A percentile compares a stretch with the other conserved stretches of the same genome.
These are phyloP conservation scores for Nemurella pictetii DNA, from an alignment of 2,888 invertebrate species.

Conservation along the genomic window DNA sequence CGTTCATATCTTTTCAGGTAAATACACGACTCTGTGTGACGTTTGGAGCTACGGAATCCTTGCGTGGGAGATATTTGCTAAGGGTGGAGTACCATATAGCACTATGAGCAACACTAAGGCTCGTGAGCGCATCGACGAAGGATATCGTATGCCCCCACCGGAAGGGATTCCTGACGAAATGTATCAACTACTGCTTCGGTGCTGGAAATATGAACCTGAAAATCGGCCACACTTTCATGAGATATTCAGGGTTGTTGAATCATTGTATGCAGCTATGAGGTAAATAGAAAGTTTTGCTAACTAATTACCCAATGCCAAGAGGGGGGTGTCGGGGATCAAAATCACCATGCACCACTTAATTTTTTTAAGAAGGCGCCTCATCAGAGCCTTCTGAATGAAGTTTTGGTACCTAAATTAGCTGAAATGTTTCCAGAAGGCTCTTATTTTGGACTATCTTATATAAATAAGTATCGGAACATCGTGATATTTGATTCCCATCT, in stretches of 20 bases:
- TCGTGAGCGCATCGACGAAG: conserved; percentile 90
- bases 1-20: conserved; percentile 69
- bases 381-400: no score
- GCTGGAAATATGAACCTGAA: conserved; percentile 93
- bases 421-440: no score
- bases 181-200: conserved; percentile 86
- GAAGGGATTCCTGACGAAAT: conserved; percentile 86
- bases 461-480: neutral
- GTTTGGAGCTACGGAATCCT: conserved; percentile 97
- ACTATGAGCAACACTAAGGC: conserved; percentile 94
- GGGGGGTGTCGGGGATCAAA: neutral
- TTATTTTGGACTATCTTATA: no score
- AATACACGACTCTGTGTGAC: conserved; percentile 93
- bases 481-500: neutral
- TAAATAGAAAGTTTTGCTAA: conserved; percentile 18
- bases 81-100: conserved; percentile 90
- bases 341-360: no score
- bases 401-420: no score
- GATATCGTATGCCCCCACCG: conserved; percentile 91
- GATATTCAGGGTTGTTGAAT: conserved; percentile 78
- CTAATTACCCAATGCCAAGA: neutral
- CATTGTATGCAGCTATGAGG: conserved; percentile 50
- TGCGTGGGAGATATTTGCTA: conserved; percentile 96
- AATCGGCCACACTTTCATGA: conserved; percentile 91
- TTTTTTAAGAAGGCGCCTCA: no score